Base-by-base conservation (phyloP, 2,888 invertebrate species). In the Anorthoa munda region DNA sequence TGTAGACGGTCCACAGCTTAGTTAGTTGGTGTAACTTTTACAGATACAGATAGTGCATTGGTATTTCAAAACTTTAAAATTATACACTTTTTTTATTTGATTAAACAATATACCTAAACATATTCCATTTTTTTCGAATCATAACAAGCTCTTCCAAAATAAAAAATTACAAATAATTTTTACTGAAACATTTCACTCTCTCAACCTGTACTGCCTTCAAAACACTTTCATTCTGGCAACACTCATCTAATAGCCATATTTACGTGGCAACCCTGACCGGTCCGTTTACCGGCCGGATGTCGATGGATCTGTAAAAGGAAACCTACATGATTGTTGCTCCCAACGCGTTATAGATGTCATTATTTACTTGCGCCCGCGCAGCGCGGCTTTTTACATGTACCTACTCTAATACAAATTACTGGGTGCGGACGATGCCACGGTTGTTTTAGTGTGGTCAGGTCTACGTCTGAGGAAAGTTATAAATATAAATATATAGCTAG, bases 271-370 rank as follows among this genome's bases (percentile, higher is more conserved):
- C 84, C 86, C 81, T 82, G 77, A 74, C 65, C 70, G 76, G 78
- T 90, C 88, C 88, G 89, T 90, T 92, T 90, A 91, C 90, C 85
- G 91, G 88, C 92, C 95, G 95, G 95, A 95, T 95, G 94, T 94
- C 93, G 92, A 90, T 86, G 90, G 90, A 86, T 85, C 92, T 92
- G 86, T 89, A 90, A 91, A 93, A 93, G 93, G 94, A 94, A 94
- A 94, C 84, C 89, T 88, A 90, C 92, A 91, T 92, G 93, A 94
- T 93, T 92, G 93, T 92, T 91, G 89, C 91, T 91, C 88, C 91
- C 91, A 91, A 92, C 90, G 87, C 89, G 91, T 93, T 94, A 94
- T 94, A 88, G 92, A 90, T 92, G 93, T 93, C 92, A 92, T 94
- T 94, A 94, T 93, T 93, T 92, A 91, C 91, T 88, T 86, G 88